Evolutionary conservation across 1,140 invertebrate genomes (phyloP).

Genomic region (Ceratina australensis): DNA sequence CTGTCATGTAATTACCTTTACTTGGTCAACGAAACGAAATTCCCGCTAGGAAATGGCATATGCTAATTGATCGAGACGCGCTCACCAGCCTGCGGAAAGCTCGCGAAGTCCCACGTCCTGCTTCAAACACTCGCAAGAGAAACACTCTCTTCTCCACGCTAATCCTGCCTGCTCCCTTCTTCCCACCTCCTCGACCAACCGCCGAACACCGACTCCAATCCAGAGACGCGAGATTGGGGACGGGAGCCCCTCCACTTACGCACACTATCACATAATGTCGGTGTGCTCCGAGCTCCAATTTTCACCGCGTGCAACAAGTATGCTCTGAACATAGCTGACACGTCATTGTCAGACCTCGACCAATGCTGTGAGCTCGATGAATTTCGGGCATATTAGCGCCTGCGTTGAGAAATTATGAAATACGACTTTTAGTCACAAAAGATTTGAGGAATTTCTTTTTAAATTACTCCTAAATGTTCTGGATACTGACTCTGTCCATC

Average conservation of each 20-base stretch:
- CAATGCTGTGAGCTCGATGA: neutral
- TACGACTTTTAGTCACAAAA: no score
- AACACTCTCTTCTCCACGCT: conserved; percentile 20
- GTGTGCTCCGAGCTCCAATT: no score
- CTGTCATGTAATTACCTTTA: conserved; percentile 41
- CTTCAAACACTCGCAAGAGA: conserved; percentile 18
- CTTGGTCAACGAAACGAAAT: conserved; percentile 44
- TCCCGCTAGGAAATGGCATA: conserved; percentile 51
- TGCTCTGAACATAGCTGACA: conserved; percentile 45
- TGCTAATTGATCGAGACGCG: conserved; percentile 45
- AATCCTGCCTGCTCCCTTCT: conserved; percentile 26
- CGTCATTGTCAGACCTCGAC: neutral
- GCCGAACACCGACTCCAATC: conserved; percentile 20
- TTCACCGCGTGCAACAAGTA: conserved; percentile 57
- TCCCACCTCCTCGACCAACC: conserved; percentile 20
- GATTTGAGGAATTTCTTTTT: no score
- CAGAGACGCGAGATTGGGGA: no score
- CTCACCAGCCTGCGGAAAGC: conserved; percentile 49
- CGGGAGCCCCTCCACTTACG: no score
- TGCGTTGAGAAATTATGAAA: no score
- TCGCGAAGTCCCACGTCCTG: conserved; percentile 44
- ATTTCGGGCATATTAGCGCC: no score
- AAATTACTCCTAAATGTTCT: no score
- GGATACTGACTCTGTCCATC: no score
- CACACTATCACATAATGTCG: no score